phyloP scores from a whole-genome alignment of 2,113 vertebrate genomes.

The Poecile atricapillus region DNA sequence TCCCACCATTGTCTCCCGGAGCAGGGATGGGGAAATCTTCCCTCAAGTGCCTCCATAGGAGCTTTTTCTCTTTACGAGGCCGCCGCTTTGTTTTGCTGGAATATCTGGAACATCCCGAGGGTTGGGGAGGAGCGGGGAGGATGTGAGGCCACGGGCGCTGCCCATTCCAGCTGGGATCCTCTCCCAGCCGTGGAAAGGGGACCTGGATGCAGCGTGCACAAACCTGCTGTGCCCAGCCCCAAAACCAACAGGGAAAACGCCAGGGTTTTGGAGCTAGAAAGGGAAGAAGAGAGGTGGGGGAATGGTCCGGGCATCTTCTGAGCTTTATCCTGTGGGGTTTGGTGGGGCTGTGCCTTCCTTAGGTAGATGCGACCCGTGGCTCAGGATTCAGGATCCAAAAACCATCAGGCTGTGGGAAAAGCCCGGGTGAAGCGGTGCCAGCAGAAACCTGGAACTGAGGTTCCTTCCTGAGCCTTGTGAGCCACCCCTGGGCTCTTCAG shows the following conservation, averaged over 20 bases:
- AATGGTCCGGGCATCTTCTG: not conserved
- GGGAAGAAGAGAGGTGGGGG: not conserved
- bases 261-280: not conserved
- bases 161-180: not conserved
- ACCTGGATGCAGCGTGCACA: not conserved
- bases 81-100: not conserved
- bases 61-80: not conserved
- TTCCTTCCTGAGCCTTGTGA: no score
- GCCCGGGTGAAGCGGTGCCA: no score
- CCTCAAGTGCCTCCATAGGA: not conserved
- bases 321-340: not conserved
- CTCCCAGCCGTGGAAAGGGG: fast-evolving
- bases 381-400: no score
- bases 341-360: not conserved
- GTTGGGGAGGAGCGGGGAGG: not conserved
- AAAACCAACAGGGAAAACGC: not conserved
- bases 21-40: slow-evolving; percentile 1
- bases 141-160: not conserved
- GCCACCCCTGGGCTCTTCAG: no score
- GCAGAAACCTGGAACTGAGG: no score
- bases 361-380: no score
- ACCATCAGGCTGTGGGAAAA: no score
- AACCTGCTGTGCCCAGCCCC: not conserved
- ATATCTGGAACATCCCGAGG: not conserved
- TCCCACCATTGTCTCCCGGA: slow-evolving; percentile 56